phyloP scores from a whole-genome alignment of 1,140 invertebrate genomes.

The Holcopasites calliopsidis region DNA sequence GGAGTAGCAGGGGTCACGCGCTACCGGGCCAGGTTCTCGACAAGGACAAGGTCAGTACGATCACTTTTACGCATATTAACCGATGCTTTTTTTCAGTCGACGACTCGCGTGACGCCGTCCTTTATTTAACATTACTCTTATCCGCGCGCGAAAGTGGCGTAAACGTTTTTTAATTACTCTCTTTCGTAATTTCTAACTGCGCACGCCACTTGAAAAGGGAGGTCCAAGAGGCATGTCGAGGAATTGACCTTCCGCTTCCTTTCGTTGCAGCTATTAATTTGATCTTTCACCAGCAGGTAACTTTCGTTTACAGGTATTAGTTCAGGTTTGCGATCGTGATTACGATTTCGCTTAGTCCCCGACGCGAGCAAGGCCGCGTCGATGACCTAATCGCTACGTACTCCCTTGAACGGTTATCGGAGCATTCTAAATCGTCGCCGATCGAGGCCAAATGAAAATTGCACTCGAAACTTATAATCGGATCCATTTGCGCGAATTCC shows the following conservation, averaged over 20 bases:
- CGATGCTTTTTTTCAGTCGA: neutral
- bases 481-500: neutral
- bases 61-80: neutral
- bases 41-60: slow-evolving; percentile 80
- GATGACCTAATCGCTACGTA: neutral
- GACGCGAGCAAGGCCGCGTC: neutral
- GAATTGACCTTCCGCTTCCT: too few species aligned
- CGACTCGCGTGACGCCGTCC: too few species aligned
- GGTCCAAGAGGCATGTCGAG: too few species aligned
- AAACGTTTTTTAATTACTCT: too few species aligned
- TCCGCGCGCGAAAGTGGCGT: neutral
- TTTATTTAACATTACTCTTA: neutral
- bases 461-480: neutral
- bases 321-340: too few species aligned
- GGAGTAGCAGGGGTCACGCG: slow-evolving; percentile 79
- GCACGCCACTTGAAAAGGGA: too few species aligned
- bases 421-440: neutral
- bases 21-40: slow-evolving; percentile 79
- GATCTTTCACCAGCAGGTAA: neutral
- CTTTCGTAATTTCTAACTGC: too few species aligned
- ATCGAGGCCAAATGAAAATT: neutral
- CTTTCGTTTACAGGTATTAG: neutral
- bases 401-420: neutral
- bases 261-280: neutral
- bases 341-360: neutral